Percentiles rank a stretch among this genome's conserved stretches.
These are phyloP conservation scores for Donacobius atricapilla DNA, from an alignment of 2,113 vertebrate genomes.

Conservation along the genomic window DNA sequence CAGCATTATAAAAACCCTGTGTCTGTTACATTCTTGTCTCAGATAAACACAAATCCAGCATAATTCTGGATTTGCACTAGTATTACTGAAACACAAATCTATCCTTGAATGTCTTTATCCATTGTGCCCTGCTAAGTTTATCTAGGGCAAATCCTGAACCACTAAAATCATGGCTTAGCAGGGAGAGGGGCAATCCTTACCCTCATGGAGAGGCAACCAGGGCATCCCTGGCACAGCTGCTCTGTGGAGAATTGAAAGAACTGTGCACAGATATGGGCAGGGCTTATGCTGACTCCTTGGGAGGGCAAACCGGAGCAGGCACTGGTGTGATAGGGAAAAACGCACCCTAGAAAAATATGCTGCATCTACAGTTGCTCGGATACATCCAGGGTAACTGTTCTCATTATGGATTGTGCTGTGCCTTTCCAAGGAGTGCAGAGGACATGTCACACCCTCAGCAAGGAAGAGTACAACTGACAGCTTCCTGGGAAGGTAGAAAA, in stretches of 20 bases:
- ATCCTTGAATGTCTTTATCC: constrained; percentile 6
- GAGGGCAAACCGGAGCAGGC: background rate
- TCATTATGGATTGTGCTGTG: background rate
- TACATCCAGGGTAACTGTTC: background rate
- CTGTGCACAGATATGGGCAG: background rate
- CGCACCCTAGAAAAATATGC: background rate
- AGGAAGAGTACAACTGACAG: background rate
- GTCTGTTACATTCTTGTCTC: background rate
- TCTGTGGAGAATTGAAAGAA: fast-evolving
- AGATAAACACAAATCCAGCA: constrained; percentile 20
- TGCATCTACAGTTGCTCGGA: background rate
- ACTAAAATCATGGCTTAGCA: background rate
- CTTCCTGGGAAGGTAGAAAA: background rate
- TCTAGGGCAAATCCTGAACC: background rate
- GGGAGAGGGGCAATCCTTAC: background rate
- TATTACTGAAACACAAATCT: background rate
- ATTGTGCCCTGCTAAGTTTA: background rate
- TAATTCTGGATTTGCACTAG: constrained; percentile 41
- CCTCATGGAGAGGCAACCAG: background rate
- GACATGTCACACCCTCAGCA: background rate
- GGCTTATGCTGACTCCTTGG: background rate
- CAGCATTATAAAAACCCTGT: background rate
- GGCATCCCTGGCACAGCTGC: background rate
- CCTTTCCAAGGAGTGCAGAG: background rate
- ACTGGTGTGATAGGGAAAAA: background rate